Base-by-base conservation (phyloP, 2,888 invertebrate genomes). In the Frankliniella intonsa region DNA sequence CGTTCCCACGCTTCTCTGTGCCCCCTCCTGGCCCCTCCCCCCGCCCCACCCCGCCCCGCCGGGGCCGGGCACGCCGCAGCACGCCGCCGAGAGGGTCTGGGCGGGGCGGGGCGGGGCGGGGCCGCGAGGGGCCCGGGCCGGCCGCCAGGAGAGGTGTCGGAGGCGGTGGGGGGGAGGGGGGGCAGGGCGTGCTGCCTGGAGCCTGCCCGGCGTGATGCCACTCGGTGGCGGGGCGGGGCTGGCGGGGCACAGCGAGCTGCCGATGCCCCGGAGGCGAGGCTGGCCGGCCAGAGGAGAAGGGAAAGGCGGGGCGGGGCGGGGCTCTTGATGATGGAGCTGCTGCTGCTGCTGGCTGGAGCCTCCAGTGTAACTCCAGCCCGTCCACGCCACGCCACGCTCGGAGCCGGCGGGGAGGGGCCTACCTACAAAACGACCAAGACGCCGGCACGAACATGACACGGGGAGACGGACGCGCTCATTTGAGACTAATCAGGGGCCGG, bases 1-100 rank as follows among this genome's bases (percentile, higher is more conserved):
- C 69, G 69, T 76, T 76, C 69, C 69, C 69, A 76, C 69, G 69
- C 69, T 76, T 76, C 69, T 76, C 69, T 22, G 69, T n/a, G 69
- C 69, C 69, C 69, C 69, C 69, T 12, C 1, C 69, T 1, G 22
- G 12, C 69, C 69, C 25, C 69, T 25, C 25, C 69, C 69, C 25
- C 11, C 25, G 25, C 22, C 9, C 69, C 69, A 22, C 69, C 22
- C 12, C 69, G 69, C 69, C 22, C 69, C 69, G 69, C 22, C 25
- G 25, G 25, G 69, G 25, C 69, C 69, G 69, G 69, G 69, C 69
- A 76, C 69, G 69, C 22, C 69, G 69, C 69, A 76, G 69, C 69
- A 76, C 25, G 25, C 69, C 69, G 69, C 69, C 69, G 38, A 12
- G 69, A 9, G 69, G n/a, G n/a, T n/a, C n/a, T n/a, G n/a, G 19